phyloP scores from a whole-genome alignment of 2,888 invertebrate species.

The Thecocarcelia acutangulata region DNA sequence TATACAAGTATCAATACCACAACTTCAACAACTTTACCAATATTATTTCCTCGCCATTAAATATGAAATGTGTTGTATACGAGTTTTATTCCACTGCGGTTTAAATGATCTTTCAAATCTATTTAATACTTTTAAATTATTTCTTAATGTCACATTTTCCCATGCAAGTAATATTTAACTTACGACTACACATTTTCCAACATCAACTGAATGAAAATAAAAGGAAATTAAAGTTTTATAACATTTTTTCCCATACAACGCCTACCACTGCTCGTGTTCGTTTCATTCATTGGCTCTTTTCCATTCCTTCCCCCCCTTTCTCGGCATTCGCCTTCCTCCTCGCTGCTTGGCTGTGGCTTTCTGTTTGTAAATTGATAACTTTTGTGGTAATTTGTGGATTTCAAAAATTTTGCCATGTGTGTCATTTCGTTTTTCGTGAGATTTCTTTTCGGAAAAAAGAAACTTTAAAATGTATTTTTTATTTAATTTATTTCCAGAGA shows the following conservation, averaged over 20 bases:
- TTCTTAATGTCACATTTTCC: slow-evolving; percentile 49
- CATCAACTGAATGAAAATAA: not conserved
- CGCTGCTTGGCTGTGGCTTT: not conserved
- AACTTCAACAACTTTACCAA: slow-evolving; percentile 22
- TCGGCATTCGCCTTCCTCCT: not conserved
- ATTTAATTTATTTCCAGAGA: slow-evolving; percentile 3
- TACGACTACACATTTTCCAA: slow-evolving; percentile 18
- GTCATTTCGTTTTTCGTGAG: not conserved
- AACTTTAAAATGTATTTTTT: slow-evolving; percentile 8
- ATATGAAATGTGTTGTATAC: not conserved
- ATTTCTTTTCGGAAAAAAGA: slow-evolving; percentile 3
- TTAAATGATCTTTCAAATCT: slow-evolving; percentile 50
- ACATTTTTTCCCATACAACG: slow-evolving; percentile 41
- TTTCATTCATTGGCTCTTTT: not conserved
- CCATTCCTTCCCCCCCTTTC: not conserved
- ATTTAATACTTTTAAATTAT: slow-evolving; percentile 54
- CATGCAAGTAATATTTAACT: slow-evolving; percentile 45
- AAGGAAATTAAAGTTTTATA: slow-evolving; percentile 29
- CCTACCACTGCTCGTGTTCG: slow-evolving; percentile 25
- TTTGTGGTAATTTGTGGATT: slow-evolving; percentile 47
- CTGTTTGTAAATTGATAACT: slow-evolving; percentile 53
- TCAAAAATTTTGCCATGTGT: slow-evolving; percentile 29
- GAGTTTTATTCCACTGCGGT: slow-evolving; percentile 28
- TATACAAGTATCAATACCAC: not conserved
- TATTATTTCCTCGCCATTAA: slow-evolving; percentile 38